phyloP scores from a whole-genome alignment of 2,113 vertebrate genomes.

The Guaruba guarouba region DNA sequence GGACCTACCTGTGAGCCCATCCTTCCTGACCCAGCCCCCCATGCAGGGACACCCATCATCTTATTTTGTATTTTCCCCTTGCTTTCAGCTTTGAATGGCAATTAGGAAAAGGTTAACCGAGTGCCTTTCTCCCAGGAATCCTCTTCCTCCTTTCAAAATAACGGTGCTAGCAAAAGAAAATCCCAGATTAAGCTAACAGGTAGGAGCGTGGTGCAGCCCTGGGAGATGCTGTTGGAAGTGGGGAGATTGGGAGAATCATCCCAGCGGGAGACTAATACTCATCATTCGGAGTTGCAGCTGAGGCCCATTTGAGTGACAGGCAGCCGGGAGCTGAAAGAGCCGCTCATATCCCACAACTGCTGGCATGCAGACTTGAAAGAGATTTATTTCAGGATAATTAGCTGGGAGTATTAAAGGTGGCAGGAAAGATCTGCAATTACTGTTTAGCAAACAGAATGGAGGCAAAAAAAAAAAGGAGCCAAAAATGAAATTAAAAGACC shows the following conservation, averaged over 20 bases:
- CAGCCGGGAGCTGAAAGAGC: slow-evolving; percentile 81
- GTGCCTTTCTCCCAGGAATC: slow-evolving; percentile 83
- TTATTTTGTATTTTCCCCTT: neutral
- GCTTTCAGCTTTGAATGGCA: slow-evolving; percentile 76
- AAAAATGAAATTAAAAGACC: slow-evolving; percentile 65
- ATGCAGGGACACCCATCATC: neutral
- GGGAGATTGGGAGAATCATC: slow-evolving; percentile 85
- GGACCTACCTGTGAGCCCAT: neutral
- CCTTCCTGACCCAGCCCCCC: neutral
- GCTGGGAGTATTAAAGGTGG: slow-evolving; percentile 86
- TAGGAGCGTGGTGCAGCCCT: slow-evolving; percentile 79
- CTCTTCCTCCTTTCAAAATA: slow-evolving; percentile 85
- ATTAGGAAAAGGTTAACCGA: slow-evolving; percentile 81
- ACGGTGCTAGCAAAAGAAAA: slow-evolving; percentile 88
- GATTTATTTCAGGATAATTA: slow-evolving; percentile 90
- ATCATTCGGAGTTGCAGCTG: slow-evolving; percentile 92
- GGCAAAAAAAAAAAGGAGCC: neutral
- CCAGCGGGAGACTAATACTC: slow-evolving; percentile 95
- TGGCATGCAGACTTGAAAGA: slow-evolving; percentile 86
- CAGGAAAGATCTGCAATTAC: slow-evolving; percentile 82
- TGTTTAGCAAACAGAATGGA: slow-evolving; percentile 84
- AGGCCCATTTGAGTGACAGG: slow-evolving; percentile 94
- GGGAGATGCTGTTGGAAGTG: slow-evolving; percentile 84
- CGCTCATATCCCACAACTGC: slow-evolving; percentile 82
- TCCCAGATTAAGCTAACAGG: slow-evolving; percentile 90